Base-by-base conservation (phyloP, 2,113 vertebrate genomes). In the Sisor rabdophorus region DNA sequence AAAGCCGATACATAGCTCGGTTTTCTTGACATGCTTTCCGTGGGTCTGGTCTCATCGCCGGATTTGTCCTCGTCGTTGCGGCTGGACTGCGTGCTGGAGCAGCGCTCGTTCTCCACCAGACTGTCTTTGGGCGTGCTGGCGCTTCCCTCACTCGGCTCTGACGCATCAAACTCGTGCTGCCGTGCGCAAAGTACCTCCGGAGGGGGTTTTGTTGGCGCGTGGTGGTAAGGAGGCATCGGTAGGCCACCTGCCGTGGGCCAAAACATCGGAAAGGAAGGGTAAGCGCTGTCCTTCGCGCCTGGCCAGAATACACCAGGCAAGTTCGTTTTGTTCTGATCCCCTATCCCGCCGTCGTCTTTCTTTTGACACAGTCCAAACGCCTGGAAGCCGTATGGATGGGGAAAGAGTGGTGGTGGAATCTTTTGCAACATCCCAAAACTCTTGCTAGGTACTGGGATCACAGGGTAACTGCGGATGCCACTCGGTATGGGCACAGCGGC, bases 371-470 rank as follows among this genome's bases (percentile, higher is more conserved):
- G 90, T 69, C 96, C 94, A 76, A 98, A 98, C 4, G 95, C 93
- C 19, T 95, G 94, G 81, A 97, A 98, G 19, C 95, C 94, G 80
- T 97, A 98, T 0, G 96, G 95, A 7, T 95, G 95, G 0, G 96
- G 95, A 83, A 97, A 97, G 16, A 98, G 94, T 0, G 96, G 96
- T 20, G 93, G 92, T 0, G 95, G 95, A 59, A 96, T 95, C 83
- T 98, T 95, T 63, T 98, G 96, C 82, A 98, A 90, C 91, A 97
- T 93, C 16, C 96, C 95, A 36, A 97, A 98, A 48, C 95, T 91
- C 81, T 98, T 98, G 79, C 96, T 98, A 81, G 96, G 96, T 68
- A 98, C 96, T 0, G 96, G 96, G 80, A 98, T 98, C 56, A 98
- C 93, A 1, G 96, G 96, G 89, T 96, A 97, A 84, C 94, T 98